A percentile compares a stretch with the other conserved stretches of the same genome.
Evolutionary conservation across 2,797 vertebrate genomes (phyloP).

Genomic region (Lithobates pipiens): DNA sequence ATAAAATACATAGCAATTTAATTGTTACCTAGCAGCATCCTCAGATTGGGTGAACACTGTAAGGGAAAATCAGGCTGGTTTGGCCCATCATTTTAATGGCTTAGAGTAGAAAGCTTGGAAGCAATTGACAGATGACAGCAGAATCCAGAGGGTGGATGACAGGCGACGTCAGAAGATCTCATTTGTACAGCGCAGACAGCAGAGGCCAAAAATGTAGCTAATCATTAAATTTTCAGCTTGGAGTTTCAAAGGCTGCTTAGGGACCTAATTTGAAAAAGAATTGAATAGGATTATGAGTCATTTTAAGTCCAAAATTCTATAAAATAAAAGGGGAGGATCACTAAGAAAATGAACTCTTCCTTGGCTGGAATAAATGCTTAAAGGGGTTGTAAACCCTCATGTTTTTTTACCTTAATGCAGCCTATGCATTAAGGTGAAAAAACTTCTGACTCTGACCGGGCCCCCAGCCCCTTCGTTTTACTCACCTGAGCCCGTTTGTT

Average conservation of each 20-base stretch:
- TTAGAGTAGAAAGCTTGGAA: slow-evolving; percentile 6
- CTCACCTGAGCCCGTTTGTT: too few species aligned
- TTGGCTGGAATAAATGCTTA: background rate
- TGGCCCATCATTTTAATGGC: background rate
- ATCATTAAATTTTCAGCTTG: slow-evolving; percentile 21
- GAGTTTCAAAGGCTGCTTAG: slow-evolving; percentile 17
- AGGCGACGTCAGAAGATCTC: slow-evolving; percentile 3
- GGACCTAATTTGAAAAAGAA: slow-evolving; percentile 22
- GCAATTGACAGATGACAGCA: slow-evolving; percentile 17
- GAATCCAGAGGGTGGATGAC: background rate
- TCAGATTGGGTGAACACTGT: too few species aligned
- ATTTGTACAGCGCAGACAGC: slow-evolving; percentile 2
- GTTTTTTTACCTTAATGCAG: too few species aligned
- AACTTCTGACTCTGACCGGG: too few species aligned
- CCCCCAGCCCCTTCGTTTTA: too few species aligned
- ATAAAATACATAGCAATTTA: too few species aligned
- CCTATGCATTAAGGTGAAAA: too few species aligned
- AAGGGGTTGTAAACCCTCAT: too few species aligned
- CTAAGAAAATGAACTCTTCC: background rate
- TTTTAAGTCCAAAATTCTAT: slow-evolving; percentile 6
- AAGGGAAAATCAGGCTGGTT: background rate
- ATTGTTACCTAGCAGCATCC: too few species aligned
- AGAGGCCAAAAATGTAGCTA: background rate
- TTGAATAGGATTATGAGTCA: slow-evolving; percentile 22
- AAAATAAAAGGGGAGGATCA: slow-evolving; percentile 22